A percentile compares a stretch with the other conserved stretches of the same genome.
Conservation (phyloP, 2,113 vertebrate species). For the Zapus hudsonius region DNA sequence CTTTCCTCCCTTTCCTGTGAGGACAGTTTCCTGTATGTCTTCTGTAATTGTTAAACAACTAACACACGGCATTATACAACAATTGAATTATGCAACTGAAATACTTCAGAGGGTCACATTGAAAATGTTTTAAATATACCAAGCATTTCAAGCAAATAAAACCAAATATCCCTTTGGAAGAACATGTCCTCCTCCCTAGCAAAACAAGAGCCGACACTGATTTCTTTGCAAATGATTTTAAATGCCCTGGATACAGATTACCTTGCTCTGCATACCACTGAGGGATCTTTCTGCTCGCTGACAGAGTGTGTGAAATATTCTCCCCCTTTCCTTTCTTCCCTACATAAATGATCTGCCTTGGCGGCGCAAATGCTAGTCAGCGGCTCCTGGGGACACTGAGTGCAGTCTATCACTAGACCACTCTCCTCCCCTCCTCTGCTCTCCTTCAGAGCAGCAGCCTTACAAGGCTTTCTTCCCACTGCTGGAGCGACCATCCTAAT, state of each 20-base stretch:
- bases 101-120: not conserved
- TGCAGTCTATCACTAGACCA: not conserved
- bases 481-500: not conserved
- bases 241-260: slow-evolving; percentile 59
- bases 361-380: not conserved
- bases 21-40: not conserved
- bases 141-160: slow-evolving; percentile 49
- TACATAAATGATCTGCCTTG: not conserved
- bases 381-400: not conserved
- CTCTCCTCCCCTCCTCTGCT: not conserved
- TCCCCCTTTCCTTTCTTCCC: slow-evolving; percentile 36
- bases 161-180: slow-evolving; percentile 38
- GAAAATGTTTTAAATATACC: not conserved
- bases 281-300: slow-evolving; percentile 34
- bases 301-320: slow-evolving; percentile 14
- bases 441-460: not conserved
- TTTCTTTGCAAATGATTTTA: slow-evolving; percentile 60
- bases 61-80: not conserved
- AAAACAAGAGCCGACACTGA: slow-evolving; percentile 48
- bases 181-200: slow-evolving; percentile 19
- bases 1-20: not conserved
- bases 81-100: slow-evolving; percentile 39
- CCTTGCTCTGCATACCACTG: slow-evolving; percentile 18
- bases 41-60: not conserved
- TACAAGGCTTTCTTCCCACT: not conserved